Base-by-base conservation (phyloP, 2,888 invertebrate genomes). In the Sinotaia quadrata region DNA sequence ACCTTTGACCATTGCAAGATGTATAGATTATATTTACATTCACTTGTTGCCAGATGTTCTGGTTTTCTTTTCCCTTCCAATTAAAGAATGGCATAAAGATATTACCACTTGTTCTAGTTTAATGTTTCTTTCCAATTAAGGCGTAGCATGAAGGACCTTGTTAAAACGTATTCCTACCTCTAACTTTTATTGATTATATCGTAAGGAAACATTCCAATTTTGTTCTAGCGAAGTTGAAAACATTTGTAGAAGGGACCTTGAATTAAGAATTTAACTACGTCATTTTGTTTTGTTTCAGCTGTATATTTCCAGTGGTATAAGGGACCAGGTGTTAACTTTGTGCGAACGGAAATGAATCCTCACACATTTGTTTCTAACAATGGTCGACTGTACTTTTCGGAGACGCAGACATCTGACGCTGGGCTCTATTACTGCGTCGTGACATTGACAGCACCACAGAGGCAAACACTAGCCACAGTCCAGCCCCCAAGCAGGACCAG, bases 371-470 rank as follows among this genome's bases (percentile, higher is more conserved):
- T 97, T 0, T 97, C 97, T 0, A 91, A 93, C 82, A 97, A 97
- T 90, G 97, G 97, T 49, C 94, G 96, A 10, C 91, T 98, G 24
- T 98, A 98, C 85, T 97, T 98, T 85, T 95, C 97, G 33, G 94
- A 95, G 5, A 91, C 97, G 78, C 97, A 97, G 89, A 92, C 93
- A 47, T 95, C 96, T 67, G 85, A 85, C 61, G 74, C 73, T 7
- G 84, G 83, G 27, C 8, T 10, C 29, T 83, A 82, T 57, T 77
- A 75, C 57, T 83, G 83, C 63, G 61, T 79, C 0, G 81, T 81
- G 4, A 80, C 78, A 0, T 70, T 83, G 47, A 68, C 74, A 0
- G 70, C 80, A 5, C 69, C 70, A 0, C 68, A 69, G 8, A 78
- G 75, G 2, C 71, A 77, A 27, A 37, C 4, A 0, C 34, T 81